Evolutionary conservation across 1,140 invertebrate species (phyloP).

Genomic region (Meloidogyne floridensis): DNA sequence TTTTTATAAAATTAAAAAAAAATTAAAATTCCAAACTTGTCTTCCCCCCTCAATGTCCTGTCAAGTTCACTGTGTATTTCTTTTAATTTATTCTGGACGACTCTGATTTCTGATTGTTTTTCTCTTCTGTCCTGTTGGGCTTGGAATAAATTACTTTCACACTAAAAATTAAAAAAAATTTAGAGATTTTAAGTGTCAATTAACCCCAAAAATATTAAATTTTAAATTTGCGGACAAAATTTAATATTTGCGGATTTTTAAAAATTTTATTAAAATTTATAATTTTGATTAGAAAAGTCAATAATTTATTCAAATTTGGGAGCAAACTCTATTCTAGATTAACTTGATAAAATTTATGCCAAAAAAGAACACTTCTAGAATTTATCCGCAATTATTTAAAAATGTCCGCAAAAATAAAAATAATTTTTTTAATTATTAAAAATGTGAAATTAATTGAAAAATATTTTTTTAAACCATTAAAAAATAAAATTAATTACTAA

Average conservation of each 20-base stretch:
- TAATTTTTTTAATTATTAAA: no score
- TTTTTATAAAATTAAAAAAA: background rate
- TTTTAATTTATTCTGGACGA: slow-evolving; percentile 72
- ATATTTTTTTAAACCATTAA: background rate
- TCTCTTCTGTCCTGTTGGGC: slow-evolving; percentile 67
- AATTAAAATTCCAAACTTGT: slow-evolving; percentile 66
- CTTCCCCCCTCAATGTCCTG: slow-evolving; percentile 74
- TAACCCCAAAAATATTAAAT: background rate
- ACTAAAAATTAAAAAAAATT: slow-evolving; percentile 38
- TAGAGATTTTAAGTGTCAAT: background rate
- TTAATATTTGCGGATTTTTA: background rate
- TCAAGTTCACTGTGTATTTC: slow-evolving; percentile 75
- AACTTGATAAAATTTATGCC: no score
- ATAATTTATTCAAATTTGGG: no score
- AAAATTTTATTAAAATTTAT: no score
- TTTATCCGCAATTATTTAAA: no score
- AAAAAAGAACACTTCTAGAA: no score
- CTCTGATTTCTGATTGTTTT: slow-evolving; percentile 69
- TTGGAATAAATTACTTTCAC: slow-evolving; percentile 29
- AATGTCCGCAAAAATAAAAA: no score
- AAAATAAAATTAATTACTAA: no score
- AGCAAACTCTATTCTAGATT: no score
- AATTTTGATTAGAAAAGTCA: no score
- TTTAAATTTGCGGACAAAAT: background rate
- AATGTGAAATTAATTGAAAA: no score